phyloP scores from a whole-genome alignment of 2,888 invertebrate genomes.

The Scaptomyza parva region DNA sequence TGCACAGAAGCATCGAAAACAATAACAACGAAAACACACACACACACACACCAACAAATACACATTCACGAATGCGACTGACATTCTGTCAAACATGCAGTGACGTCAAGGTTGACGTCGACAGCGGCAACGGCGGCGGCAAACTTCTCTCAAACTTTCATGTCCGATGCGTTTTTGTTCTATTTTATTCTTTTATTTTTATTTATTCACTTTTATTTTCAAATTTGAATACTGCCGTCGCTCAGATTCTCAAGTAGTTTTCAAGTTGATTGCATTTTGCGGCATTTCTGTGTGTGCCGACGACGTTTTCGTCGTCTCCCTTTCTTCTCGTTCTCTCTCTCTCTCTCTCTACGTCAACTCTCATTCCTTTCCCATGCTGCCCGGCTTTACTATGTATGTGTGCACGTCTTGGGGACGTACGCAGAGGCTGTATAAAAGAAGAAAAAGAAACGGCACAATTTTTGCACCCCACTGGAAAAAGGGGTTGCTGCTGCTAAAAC shows the following conservation, averaged over 20 bases:
- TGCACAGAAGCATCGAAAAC: slow-evolving; percentile 9
- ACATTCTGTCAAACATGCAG: slow-evolving; percentile 78
- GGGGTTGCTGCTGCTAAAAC: slow-evolving; percentile 45
- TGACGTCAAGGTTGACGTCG: slow-evolving; percentile 45
- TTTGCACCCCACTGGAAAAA: slow-evolving; percentile 70
- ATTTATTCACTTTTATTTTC: slow-evolving; percentile 66
- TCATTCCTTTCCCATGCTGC: slow-evolving; percentile 65
- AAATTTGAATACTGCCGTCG: slow-evolving; percentile 70
- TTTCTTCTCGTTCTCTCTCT: slow-evolving; percentile 32
- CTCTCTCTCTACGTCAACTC: slow-evolving; percentile 35
- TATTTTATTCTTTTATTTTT: slow-evolving; percentile 14
- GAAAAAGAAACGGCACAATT: slow-evolving; percentile 22
- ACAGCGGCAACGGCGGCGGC: slow-evolving; percentile 34
- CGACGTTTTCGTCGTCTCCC: slow-evolving; percentile 32
- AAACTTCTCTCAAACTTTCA: slow-evolving; percentile 37
- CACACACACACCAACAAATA: slow-evolving; percentile 25
- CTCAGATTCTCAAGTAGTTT: slow-evolving; percentile 76
- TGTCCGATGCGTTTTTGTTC: slow-evolving; percentile 40
- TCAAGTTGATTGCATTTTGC: slow-evolving; percentile 74
- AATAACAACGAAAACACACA: slow-evolving; percentile 25
- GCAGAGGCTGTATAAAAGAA: slow-evolving; percentile 9
- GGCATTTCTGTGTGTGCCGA: slow-evolving; percentile 50
- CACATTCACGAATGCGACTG: slow-evolving; percentile 61
- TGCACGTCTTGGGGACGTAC: slow-evolving; percentile 31
- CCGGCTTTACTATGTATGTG: slow-evolving; percentile 42